Percentiles rank a stretch among this genome's conserved stretches.
These are phyloP conservation scores for Falco biarmicus DNA, from an alignment of 2,797 vertebrate species.

Conservation along the genomic window DNA sequence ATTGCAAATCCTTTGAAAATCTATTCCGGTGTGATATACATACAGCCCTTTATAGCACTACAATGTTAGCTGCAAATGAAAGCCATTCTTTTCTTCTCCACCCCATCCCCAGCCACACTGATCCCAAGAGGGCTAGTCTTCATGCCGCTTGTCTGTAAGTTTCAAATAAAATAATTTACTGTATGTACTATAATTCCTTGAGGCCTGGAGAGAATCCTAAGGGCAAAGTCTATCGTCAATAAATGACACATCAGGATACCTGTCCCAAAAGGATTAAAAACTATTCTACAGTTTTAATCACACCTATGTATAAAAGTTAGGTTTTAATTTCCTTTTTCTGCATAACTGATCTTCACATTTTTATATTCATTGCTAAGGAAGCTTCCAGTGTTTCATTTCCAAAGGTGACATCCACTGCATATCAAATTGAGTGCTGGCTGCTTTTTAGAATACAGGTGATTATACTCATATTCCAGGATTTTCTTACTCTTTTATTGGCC, in stretches of 20 bases:
- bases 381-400: constrained; percentile 58
- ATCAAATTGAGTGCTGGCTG: constrained; percentile 52
- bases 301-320: constrained; percentile 19
- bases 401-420: constrained; percentile 54
- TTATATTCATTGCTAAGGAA: constrained; percentile 49
- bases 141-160: not conserved
- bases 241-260: constrained; percentile 33
- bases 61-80: constrained; percentile 24
- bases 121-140: constrained; percentile 23
- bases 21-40: constrained; percentile 20
- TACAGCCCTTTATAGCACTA: constrained; percentile 9
- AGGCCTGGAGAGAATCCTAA: constrained; percentile 18
- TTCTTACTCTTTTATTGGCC: not conserved
- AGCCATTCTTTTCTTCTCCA: constrained; percentile 27
- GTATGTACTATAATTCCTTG: not conserved
- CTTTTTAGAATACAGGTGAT: constrained; percentile 43
- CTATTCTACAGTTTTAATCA: constrained; percentile 43
- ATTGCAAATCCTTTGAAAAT: constrained; percentile 17
- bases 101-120: not conserved
- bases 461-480: not conserved
- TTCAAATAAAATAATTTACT: constrained; percentile 49
- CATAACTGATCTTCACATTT: constrained; percentile 54
- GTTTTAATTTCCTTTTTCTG: constrained; percentile 62
- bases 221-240: constrained; percentile 5
- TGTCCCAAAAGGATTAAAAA: constrained; percentile 23